These are phyloP conservation scores for Blera fallax DNA, from an alignment of 2,888 invertebrate species.

Conservation along the genomic window DNA sequence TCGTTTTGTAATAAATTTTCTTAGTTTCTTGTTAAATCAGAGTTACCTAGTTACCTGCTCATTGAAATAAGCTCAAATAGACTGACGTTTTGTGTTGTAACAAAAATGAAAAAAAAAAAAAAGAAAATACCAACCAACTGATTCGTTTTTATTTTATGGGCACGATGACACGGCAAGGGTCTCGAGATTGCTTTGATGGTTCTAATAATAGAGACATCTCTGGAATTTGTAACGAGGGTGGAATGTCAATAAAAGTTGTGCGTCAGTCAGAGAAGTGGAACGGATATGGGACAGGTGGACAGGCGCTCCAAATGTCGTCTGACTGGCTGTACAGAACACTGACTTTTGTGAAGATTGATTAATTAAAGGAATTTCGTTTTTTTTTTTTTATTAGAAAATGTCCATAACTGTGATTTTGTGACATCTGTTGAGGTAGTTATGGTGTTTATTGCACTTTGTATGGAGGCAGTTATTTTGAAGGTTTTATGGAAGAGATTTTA, in stretches of 20 bases:
- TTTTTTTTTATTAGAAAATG: not conserved
- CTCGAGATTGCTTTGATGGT: not conserved
- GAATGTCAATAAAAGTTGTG: not conserved
- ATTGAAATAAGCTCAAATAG: conserved; percentile 39
- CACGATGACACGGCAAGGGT: not conserved
- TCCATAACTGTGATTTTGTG: not conserved
- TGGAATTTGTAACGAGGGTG: conserved; percentile 2
- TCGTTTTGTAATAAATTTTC: conserved; percentile 14
- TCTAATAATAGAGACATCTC: not conserved
- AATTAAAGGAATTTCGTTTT: not conserved
- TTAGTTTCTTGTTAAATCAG: conserved; percentile 5
- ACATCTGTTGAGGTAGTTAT: not conserved
- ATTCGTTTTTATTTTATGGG: conserved; percentile 13
- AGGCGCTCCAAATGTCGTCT: not conserved
- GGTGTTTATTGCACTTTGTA: not conserved
- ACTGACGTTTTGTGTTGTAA: conserved; percentile 48
- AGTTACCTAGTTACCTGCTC: conserved; percentile 43
- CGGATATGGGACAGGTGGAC: not conserved
- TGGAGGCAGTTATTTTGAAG: not conserved
- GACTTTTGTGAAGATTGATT: not conserved
- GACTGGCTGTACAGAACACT: not conserved
- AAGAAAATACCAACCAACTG: not conserved
- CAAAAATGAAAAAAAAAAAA: not conserved
- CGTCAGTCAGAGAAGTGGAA: not conserved
- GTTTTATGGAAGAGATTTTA: not conserved